Percentiles rank a stretch among this genome's conserved stretches.
Evolutionary conservation across 2,888 invertebrate genomes (phyloP).

Genomic region (Orchesellides sinensis): DNA sequence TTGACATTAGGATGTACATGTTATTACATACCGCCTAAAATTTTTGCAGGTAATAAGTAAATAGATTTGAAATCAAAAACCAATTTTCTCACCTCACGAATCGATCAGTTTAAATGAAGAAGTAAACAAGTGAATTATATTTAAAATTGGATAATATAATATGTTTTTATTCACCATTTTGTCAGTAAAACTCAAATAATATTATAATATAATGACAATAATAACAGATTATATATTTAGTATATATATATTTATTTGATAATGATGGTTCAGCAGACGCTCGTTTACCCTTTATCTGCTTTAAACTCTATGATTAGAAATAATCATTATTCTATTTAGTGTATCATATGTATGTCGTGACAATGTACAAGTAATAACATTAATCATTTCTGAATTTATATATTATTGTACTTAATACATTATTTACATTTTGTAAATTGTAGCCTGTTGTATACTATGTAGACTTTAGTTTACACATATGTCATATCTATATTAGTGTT

Average conservation of each 20-base stretch:
- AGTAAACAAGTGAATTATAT: neutral
- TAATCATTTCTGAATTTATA: constrained; percentile 3
- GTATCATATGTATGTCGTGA: neutral
- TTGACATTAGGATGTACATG: no score
- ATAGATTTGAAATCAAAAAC: no score
- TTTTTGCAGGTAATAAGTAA: no score
- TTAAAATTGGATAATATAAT: neutral
- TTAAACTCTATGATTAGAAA: constrained; percentile 21
- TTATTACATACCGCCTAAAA: no score
- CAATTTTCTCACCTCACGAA: constrained; percentile 1
- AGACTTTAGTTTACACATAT: constrained; percentile 4
- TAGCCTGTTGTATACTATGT: neutral
- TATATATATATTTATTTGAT: constrained; percentile 1
- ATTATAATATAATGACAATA: constrained; percentile 16
- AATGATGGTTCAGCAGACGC: constrained; percentile 29
- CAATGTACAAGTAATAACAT: constrained; percentile 18
- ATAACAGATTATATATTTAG: constrained; percentile 8
- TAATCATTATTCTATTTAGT: neutral
- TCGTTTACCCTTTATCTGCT: neutral
- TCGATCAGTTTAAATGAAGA: no score
- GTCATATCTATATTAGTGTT: neutral
- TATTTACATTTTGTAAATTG: constrained; percentile 18
- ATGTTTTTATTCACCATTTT: constrained; percentile 26
- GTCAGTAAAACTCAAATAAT: constrained; percentile 28
- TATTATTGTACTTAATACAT: constrained; percentile 7